phyloP scores from a whole-genome alignment of 2,888 invertebrate genomes.

The Tenthredo mesomela region DNA sequence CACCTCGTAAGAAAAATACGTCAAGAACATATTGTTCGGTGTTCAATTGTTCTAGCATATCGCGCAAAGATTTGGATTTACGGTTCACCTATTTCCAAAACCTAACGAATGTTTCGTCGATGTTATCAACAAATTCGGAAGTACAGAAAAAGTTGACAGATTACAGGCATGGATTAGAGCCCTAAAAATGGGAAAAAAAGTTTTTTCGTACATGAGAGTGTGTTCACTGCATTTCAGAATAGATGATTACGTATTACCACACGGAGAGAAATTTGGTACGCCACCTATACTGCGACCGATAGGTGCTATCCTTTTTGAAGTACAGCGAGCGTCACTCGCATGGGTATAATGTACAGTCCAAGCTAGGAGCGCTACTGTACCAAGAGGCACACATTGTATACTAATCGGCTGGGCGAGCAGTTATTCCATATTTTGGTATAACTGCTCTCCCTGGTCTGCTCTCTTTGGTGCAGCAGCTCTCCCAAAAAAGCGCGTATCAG shows the following conservation, averaged over 20 bases:
- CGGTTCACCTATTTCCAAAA: conserved; percentile 53
- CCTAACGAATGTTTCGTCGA: conserved; percentile 30
- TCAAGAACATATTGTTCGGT: conserved; percentile 31
- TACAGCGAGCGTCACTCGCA: no score
- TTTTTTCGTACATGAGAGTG: conserved; percentile 40
- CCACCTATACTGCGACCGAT: no score
- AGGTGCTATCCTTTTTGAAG: no score
- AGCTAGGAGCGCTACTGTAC: no score
- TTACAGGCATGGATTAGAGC: conserved; percentile 43
- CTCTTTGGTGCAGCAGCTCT: no score
- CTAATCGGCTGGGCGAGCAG: no score
- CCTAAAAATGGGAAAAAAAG: conserved; percentile 42
- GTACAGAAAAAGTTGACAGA: conserved; percentile 43
- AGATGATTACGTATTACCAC: conserved; percentile 50
- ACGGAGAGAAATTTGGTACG: no score
- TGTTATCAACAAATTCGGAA: conserved; percentile 42
- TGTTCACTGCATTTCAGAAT: conserved; percentile 53
- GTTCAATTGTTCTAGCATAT: conserved; percentile 29
- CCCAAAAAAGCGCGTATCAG: no score
- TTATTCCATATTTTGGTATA: no score
- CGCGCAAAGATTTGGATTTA: conserved; percentile 13
- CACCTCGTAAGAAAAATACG: neutral
- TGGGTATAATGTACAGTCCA: no score
- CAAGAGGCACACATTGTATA: no score
- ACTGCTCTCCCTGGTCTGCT: no score